Evolutionary conservation across 2,888 invertebrate species (phyloP), one percentile per base, ranked within the genome.

Genomic region (Eupithecia exiguata): DNA sequence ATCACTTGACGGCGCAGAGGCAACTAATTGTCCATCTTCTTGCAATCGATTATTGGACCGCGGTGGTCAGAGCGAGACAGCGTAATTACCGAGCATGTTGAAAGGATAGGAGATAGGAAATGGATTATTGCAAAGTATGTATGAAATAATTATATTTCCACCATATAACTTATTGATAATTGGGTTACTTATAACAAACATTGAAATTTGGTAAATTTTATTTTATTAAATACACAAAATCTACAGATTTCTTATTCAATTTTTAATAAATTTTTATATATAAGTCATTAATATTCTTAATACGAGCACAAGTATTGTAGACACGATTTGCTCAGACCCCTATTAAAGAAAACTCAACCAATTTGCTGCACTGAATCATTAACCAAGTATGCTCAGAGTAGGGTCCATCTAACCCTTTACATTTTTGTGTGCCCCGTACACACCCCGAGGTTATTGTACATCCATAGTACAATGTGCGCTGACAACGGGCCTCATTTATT

Each of bases 401-500:
- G 2, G 40, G 66, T 66, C 40, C 40, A 66, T 66, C 66, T 12
- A 25, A 66, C 21, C 38, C 62, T 35, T 62, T 25, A 9, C 40
- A 36, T 65, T 40, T 66, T 66, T 66, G 36, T 43, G 66, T 40
- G 40, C 18, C 16, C 38, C 38, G 36, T n/a, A 4, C 36, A 38
- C n/a, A 38, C 38, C 65, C 36, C 40, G 40, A 5, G 66, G 38
- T 66, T 35, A 30, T 62, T 16, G 16, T 35, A 40, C 40, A 21
- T 35, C 18, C 35, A 12, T 30, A 62, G 21, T 21, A 62, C 40
- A 43, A 7, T 66, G 66, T 40, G 43, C 58, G 79, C 77, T 74
- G 77, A 77, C 77, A 83, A 80, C 79, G 73, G 72, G 69, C 74
- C 72, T 83, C 77, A 83, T 77, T 84, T 82, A 84, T 83, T 84